phyloP scores from a whole-genome alignment of 2,797 vertebrate species.

The Myotis myotis region DNA sequence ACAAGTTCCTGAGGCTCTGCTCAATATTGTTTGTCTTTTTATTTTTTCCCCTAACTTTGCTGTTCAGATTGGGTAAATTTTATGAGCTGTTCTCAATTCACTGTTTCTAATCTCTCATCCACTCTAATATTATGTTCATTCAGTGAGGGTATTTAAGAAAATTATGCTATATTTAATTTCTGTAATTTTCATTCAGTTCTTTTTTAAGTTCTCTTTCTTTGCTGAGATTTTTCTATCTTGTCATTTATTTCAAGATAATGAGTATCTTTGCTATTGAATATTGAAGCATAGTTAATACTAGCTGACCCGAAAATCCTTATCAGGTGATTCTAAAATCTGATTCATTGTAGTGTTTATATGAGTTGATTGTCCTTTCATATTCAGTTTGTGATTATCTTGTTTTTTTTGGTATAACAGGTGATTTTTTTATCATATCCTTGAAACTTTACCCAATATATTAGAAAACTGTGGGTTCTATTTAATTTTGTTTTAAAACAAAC shows the following conservation, averaged over 20 bases:
- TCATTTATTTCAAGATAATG: neutral
- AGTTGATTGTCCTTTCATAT: neutral
- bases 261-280: neutral
- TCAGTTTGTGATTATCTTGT: neutral
- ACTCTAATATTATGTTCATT: neutral
- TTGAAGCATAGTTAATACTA: neutral
- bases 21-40: neutral
- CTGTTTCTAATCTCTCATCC: neutral
- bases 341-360: neutral
- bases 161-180: neutral
- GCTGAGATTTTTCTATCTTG: neutral
- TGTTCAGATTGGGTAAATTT: neutral
- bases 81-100: neutral
- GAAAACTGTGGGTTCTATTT: neutral
- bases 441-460: neutral
- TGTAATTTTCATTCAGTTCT: neutral
- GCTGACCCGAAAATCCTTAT: neutral
- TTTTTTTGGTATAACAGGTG: neutral
- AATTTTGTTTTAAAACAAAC: neutral
- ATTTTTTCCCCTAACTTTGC: neutral
- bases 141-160: neutral
- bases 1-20: neutral
- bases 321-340: neutral
- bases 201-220: neutral
- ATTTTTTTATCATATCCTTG: neutral